Conservation (phyloP, 2,888 invertebrate species). For the Mycalesis mineus region DNA sequence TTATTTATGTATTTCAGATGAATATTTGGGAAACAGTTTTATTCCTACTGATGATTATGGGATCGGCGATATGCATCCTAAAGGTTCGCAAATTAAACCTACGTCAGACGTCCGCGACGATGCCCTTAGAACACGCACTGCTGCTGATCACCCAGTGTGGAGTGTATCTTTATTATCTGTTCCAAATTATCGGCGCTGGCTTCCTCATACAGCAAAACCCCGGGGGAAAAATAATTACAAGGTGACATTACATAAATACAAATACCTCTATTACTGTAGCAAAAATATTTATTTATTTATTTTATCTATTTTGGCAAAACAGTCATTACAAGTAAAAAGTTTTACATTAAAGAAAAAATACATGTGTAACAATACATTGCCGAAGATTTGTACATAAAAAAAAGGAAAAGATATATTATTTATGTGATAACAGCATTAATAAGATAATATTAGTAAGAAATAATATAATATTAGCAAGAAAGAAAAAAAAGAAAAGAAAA, state of each 20-base stretch:
- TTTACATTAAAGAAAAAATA: too few species aligned
- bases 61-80: constrained; percentile 63
- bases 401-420: too few species aligned
- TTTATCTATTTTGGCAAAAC: too few species aligned
- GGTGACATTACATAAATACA: too few species aligned
- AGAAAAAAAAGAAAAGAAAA: too few species aligned
- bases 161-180: constrained; percentile 86
- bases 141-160: constrained; percentile 88
- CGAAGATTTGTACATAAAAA: too few species aligned
- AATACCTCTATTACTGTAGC: too few species aligned
- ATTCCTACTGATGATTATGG: constrained; percentile 62
- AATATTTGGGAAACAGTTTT: constrained; percentile 76
- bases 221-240: constrained; percentile 57
- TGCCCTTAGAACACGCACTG: constrained; percentile 83
- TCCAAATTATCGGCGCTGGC: constrained; percentile 86
- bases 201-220: constrained; percentile 69
- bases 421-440: too few species aligned
- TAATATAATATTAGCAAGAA: too few species aligned
- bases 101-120: constrained; percentile 49
- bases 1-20: constrained; percentile 56
- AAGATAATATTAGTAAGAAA: too few species aligned
- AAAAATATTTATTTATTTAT: background rate
- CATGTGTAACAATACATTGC: too few species aligned
- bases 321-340: too few species aligned
- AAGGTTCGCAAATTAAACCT: constrained; percentile 60